phyloP scores from a whole-genome alignment of 1,140 invertebrate genomes.

The Drosophila pruinosa region DNA sequence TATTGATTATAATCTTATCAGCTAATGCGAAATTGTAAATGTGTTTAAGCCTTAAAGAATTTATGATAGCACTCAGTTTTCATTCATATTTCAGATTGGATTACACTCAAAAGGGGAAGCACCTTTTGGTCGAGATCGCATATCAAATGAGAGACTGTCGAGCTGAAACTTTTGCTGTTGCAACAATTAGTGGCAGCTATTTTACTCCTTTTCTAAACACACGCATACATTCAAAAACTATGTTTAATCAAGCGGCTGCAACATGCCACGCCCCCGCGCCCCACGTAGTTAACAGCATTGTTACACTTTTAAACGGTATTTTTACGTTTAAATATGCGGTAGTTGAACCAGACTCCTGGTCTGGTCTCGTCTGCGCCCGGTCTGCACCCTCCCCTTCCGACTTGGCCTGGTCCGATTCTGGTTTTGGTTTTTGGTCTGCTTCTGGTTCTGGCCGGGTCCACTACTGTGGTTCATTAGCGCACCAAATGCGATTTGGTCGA shows the following conservation, averaged over 20 bases:
- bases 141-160: background rate
- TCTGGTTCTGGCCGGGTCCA: constrained; percentile 35
- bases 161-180: background rate
- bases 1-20: background rate
- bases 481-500: constrained; percentile 72
- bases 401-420: constrained; percentile 23
- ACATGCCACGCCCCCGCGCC: background rate
- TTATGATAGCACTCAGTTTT: background rate
- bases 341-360: constrained; percentile 28
- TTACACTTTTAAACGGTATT: constrained; percentile 77
- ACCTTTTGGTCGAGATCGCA: background rate
- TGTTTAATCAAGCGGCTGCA: constrained; percentile 64
- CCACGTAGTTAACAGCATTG: constrained; percentile 68
- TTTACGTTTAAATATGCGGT: constrained; percentile 63
- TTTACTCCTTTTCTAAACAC: too few species aligned
- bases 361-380: background rate
- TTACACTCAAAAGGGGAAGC: constrained; percentile 1
- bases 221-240: constrained; percentile 19
- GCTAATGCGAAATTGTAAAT: background rate
- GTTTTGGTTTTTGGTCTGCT: constrained; percentile 14
- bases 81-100: background rate
- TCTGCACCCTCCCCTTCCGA: background rate
- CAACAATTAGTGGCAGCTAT: constrained; percentile 2
- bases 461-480: constrained; percentile 74
- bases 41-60: background rate